These are phyloP conservation scores for Gallinago undulata DNA, from an alignment of 2,113 vertebrate genomes.

Conservation along the genomic window DNA sequence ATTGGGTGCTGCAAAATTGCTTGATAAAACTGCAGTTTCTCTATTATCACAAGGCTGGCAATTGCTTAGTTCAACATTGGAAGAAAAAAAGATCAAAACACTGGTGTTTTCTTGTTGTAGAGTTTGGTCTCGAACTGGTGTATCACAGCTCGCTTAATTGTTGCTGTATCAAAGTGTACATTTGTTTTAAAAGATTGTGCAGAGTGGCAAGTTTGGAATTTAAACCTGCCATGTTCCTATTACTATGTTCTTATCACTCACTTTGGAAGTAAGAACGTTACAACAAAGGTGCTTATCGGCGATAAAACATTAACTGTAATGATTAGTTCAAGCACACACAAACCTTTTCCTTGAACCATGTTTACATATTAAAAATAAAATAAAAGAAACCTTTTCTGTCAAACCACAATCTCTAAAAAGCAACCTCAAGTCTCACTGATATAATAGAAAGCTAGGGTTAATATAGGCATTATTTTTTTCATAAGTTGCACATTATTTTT, in stretches of 20 bases:
- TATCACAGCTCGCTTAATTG: constrained; percentile 39
- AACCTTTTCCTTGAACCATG: constrained; percentile 35
- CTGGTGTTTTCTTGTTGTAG: constrained; percentile 25
- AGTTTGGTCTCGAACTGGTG: constrained; percentile 38
- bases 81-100: constrained; percentile 54
- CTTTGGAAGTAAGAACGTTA: constrained; percentile 51
- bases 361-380: constrained; percentile 44
- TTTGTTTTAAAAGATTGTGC: constrained; percentile 31
- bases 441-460: neutral
- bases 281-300: constrained; percentile 40
- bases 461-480: neutral
- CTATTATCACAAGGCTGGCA: constrained; percentile 46
- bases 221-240: constrained; percentile 24
- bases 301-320: constrained; percentile 58
- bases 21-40: constrained; percentile 67
- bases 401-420: neutral
- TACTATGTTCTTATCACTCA: constrained; percentile 57
- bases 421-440: neutral
- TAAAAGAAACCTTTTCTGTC: neutral
- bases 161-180: constrained; percentile 29
- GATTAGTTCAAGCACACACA: constrained; percentile 60
- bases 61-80: constrained; percentile 54
- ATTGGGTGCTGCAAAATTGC: constrained; percentile 69
- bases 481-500: neutral
- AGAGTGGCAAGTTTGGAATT: neutral